Evolutionary conservation across 2,797 vertebrate species (phyloP), one percentile per base, ranked within the genome.

Genomic region (Apogon talboti): DNA sequence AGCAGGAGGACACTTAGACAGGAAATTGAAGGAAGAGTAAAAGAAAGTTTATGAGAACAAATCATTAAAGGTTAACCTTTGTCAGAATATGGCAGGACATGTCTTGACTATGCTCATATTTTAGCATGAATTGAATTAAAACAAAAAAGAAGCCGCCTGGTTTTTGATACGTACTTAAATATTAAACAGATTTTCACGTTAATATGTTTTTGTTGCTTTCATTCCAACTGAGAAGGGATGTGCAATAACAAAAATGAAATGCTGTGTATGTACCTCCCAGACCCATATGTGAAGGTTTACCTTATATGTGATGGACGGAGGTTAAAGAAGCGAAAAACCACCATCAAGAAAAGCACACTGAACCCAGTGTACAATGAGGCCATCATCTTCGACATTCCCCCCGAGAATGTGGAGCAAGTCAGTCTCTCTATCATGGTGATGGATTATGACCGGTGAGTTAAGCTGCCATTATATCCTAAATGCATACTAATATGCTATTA

Each of bases 331-430:
- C 81, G 97, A 47, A 99, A 99, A 92, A 99, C 98, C 0, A 99
- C 96, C 7, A 99, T 94, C 0, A 99, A 99, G 93, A 99, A 95
- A 85, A 97, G 95, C 88, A 99, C 98, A 0, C 94, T 99, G 1
- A 99, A 99, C 61, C 98, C 98, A 0, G 49, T 95, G 58, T 99
- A 98, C 90, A 99, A 98, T 0, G 98, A 99, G 92, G 98, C 98
- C 76, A 99, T 99, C 78, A 95, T 99, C 88, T 99, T 99, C 4
- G 98, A 99, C 74, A 99, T 99, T 47, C 98, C 98, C 18, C 97
- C 98, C 0, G 98, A 99, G 91, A 99, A 98, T 0, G 96, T 99
- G 89, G 98, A 99, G 74, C 98, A 99, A 87, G 97, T 98, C 94
- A 98, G 97, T 91, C 92, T 99, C 73, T 96, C 95, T 88, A 97